Conservation (phyloP, 2,113 vertebrate genomes). For the Saccopteryx leptura region DNA sequence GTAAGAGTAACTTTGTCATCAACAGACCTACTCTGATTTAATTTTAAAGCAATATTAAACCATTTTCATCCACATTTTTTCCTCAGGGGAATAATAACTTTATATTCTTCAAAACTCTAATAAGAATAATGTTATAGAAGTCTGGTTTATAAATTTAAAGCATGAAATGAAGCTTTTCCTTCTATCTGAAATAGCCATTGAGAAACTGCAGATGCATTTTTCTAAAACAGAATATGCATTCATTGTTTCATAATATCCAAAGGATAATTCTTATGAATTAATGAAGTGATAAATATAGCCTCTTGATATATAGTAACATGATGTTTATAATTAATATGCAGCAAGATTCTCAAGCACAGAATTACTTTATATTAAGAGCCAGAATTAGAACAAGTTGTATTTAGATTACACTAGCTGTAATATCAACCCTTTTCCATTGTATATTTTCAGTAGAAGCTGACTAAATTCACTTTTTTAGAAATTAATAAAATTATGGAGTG, state of each 20-base stretch:
- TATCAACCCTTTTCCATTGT: constrained; percentile 20
- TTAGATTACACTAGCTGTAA: constrained; percentile 35
- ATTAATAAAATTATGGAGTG: constrained; percentile 55
- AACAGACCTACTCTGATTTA: neutral
- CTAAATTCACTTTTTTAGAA: constrained; percentile 63
- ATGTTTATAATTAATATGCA: constrained; percentile 76
- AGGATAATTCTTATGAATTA: constrained; percentile 69
- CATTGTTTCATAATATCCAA: constrained; percentile 15
- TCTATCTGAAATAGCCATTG: constrained; percentile 66
- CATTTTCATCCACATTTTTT: neutral
- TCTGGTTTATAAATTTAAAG: constrained; percentile 53
- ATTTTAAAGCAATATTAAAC: constrained; percentile 7
- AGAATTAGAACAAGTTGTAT: constrained; percentile 71
- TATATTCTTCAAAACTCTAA: neutral
- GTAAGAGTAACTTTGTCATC: neutral
- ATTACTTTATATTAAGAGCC: constrained; percentile 67
- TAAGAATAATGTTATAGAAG: constrained; percentile 30
- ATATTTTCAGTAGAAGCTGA: constrained; percentile 68
- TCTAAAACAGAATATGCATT: constrained; percentile 52
- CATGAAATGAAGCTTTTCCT: constrained; percentile 46
- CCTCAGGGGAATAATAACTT: neutral
- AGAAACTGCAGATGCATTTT: constrained; percentile 58
- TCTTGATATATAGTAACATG: constrained; percentile 62
- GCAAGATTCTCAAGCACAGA: constrained; percentile 50
- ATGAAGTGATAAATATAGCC: constrained; percentile 78